Percentiles rank a stretch among this genome's conserved stretches.
Conservation (phyloP, 2,888 invertebrate species). For the Myopa testacea region DNA sequence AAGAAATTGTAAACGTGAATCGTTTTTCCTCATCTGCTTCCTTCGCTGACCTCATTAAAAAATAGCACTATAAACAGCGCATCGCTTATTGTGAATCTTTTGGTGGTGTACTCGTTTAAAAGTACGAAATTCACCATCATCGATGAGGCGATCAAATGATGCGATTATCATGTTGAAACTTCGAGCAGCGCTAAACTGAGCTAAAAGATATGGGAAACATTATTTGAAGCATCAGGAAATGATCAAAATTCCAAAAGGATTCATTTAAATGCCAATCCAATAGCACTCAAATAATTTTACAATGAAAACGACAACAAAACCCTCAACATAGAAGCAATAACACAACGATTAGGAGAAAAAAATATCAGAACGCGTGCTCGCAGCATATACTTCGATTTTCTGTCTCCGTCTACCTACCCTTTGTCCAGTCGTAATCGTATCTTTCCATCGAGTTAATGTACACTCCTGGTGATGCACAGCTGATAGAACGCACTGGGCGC, state of each 20-base stretch:
- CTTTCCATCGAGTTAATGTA: neutral
- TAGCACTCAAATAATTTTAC: neutral
- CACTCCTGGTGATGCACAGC: neutral
- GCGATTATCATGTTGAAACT: neutral
- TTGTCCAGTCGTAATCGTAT: neutral
- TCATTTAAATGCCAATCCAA: constrained; percentile 29
- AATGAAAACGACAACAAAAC: constrained; percentile 3
- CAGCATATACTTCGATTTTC: neutral
- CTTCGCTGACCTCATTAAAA: neutral
- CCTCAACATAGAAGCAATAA: neutral
- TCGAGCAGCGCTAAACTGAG: neutral
- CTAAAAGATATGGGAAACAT: constrained; percentile 8
- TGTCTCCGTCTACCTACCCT: neutral
- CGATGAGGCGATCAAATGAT: neutral
- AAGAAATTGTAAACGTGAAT: neutral
- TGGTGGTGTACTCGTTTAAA: too few species aligned
- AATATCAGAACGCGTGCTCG: constrained; percentile 13
- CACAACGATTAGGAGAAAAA: neutral
- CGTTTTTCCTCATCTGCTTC: neutral
- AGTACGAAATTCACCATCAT: neutral
- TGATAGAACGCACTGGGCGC: neutral
- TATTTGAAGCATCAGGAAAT: constrained; percentile 4
- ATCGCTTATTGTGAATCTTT: neutral
- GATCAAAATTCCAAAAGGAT: constrained; percentile 22
- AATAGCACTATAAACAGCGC: neutral